These are phyloP conservation scores for Nothura maculosa DNA, from an alignment of 2,797 vertebrate species.

Conservation along the genomic window DNA sequence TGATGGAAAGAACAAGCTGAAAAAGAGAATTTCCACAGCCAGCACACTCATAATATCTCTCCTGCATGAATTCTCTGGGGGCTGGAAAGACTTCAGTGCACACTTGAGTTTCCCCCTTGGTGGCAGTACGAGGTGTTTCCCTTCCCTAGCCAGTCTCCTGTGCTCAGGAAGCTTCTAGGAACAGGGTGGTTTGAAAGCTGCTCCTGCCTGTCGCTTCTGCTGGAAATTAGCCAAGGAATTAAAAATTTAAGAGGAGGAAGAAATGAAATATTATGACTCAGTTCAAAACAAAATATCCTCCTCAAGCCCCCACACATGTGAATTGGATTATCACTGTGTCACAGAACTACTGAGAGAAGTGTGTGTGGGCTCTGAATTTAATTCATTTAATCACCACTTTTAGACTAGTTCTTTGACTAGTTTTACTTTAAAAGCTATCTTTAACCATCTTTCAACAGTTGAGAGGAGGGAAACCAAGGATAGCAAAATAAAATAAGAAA, in stretches of 20 bases:
- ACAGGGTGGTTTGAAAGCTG: neutral
- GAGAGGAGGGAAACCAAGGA: slow-evolving; percentile 16
- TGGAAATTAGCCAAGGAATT: slow-evolving; percentile 55
- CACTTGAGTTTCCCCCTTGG: slow-evolving; percentile 8
- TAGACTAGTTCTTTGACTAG: neutral
- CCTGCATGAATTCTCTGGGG: neutral
- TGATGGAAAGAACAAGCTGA: neutral
- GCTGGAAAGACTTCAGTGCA: slow-evolving; percentile 17
- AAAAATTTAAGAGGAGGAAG: slow-evolving; percentile 8
- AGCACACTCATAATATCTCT: slow-evolving; percentile 24
- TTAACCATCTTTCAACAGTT: neutral
- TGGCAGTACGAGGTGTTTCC: neutral
- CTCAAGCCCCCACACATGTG: slow-evolving; percentile 23
- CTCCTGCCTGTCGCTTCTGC: neutral
- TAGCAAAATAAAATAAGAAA: neutral
- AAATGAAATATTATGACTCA: slow-evolving; percentile 59
- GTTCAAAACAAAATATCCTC: slow-evolving; percentile 15
- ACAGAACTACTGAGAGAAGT: neutral
- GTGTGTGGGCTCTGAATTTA: slow-evolving; percentile 49
- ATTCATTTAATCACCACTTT: slow-evolving; percentile 51
- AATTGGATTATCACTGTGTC: neutral
- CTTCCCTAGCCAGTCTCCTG: neutral
- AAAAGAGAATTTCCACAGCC: slow-evolving; percentile 49
- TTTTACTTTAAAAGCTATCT: slow-evolving; percentile 40
- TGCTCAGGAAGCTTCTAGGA: neutral